phyloP scores from a whole-genome alignment of 2,113 vertebrate species.

The Ptilorrhoa leucosticta region DNA sequence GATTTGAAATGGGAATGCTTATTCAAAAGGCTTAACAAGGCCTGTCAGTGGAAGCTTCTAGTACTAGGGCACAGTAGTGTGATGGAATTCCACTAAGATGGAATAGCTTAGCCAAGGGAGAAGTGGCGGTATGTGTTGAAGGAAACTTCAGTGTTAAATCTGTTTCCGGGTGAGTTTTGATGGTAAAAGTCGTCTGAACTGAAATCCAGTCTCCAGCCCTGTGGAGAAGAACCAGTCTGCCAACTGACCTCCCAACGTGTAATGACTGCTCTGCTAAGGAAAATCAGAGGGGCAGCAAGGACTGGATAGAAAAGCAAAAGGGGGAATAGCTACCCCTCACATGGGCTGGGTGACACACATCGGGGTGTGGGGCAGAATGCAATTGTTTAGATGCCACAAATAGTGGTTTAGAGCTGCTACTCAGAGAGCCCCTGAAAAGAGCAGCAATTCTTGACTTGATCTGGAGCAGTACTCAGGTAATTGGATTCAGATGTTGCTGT shows the following conservation, averaged over 20 bases:
- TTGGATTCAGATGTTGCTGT: conserved; percentile 10
- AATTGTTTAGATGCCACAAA: not conserved
- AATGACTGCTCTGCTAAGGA: not conserved
- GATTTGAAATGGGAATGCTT: not conserved
- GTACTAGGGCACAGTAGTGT: not conserved
- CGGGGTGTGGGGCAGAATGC: accelerated
- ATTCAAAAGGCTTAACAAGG: not conserved
- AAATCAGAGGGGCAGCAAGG: not conserved
- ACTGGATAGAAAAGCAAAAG: not conserved
- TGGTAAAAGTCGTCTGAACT: not conserved
- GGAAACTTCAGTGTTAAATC: not conserved
- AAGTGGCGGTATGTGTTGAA: not conserved
- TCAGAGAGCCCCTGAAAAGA: not conserved
- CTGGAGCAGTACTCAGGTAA: not conserved
- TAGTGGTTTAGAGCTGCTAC: not conserved
- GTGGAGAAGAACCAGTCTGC: not conserved
- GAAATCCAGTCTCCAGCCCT: not conserved
- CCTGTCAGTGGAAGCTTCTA: not conserved
- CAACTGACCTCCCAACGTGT: not conserved
- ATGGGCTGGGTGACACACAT: accelerated
- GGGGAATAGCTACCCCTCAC: not conserved
- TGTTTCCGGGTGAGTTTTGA: not conserved
- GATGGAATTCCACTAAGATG: not conserved
- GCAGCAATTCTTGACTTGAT: not conserved
- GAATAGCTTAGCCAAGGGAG: not conserved